A percentile compares a stretch with the other conserved stretches of the same genome.
phyloP scores from a whole-genome alignment of 2,113 vertebrate genomes.

The Scomber colias region DNA sequence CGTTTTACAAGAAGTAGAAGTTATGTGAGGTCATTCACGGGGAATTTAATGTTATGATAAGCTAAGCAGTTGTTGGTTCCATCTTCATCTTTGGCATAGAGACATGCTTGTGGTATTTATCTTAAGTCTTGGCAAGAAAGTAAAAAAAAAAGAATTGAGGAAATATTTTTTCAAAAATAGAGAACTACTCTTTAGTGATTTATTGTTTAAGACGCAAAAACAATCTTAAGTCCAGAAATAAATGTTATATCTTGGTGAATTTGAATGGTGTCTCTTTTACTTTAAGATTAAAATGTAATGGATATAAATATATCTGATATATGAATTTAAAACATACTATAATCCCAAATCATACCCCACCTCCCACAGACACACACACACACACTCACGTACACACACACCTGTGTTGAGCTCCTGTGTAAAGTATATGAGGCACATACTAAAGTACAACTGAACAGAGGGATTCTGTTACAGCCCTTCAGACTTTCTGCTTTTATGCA shows the following conservation, averaged over 20 bases:
- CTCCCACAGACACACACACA: too few relatives aligned
- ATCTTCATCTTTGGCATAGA: too few relatives aligned
- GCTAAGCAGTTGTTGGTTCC: too few relatives aligned
- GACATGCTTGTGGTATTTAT: too few relatives aligned
- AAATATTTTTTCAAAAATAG: too few relatives aligned
- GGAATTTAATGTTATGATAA: too few relatives aligned
- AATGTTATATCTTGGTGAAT: neutral
- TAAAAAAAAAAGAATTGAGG: too few relatives aligned
- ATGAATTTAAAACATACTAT: neutral
- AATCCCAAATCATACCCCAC: neutral
- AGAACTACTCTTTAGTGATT: too few relatives aligned
- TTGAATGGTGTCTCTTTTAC: neutral
- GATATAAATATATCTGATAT: neutral
- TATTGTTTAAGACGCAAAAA: too few relatives aligned
- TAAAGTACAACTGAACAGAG: conserved; percentile 7
- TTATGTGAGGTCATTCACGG: too few relatives aligned
- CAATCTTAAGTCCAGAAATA: neutral
- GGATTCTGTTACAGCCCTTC: conserved; percentile 26
- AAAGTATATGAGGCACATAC: conserved; percentile 2
- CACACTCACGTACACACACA: neutral
- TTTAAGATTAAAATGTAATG: neutral
- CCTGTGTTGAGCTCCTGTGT: neutral
- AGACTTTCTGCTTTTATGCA: conserved; percentile 12
- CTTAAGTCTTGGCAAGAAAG: too few relatives aligned
- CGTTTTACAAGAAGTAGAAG: too few relatives aligned